A percentile compares a stretch with the other conserved stretches of the same genome.
Evolutionary conservation across 2,113 vertebrate species (phyloP).

Genomic region (Fukomys damarensis): DNA sequence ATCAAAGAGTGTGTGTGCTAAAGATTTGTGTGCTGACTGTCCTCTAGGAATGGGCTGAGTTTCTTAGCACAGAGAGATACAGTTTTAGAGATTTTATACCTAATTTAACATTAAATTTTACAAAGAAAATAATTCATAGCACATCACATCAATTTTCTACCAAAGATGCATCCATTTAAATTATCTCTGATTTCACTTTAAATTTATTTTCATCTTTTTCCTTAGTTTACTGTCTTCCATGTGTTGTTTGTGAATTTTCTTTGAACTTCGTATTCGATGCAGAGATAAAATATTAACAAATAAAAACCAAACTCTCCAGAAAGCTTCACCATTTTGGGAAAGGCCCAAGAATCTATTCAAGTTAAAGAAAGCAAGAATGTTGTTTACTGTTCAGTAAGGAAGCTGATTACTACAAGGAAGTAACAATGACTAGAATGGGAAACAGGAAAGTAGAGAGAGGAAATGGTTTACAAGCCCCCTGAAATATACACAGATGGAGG

Average conservation of each 20-base stretch:
- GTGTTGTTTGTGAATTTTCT: background rate
- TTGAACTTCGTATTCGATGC: background rate
- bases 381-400: slow-evolving; percentile 25
- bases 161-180: background rate
- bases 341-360: background rate
- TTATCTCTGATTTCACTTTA: background rate
- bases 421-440: slow-evolving; percentile 35
- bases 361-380: background rate
- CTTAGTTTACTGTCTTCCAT: background rate
- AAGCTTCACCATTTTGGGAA: slow-evolving; percentile 2
- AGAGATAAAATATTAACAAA: background rate
- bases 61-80: background rate
- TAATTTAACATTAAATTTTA: background rate
- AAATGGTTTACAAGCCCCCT: slow-evolving; percentile 70
- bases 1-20: background rate
- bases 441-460: slow-evolving; percentile 68
- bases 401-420: slow-evolving; percentile 65
- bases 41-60: background rate
- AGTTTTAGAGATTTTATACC: background rate
- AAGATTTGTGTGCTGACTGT: background rate
- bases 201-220: background rate
- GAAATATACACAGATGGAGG: slow-evolving; percentile 47
- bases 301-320: background rate
- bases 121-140: background rate
- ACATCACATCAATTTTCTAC: background rate